These are phyloP conservation scores for Agrilus planipennis DNA, from an alignment of 1,140 invertebrate genomes.

Conservation along the genomic window DNA sequence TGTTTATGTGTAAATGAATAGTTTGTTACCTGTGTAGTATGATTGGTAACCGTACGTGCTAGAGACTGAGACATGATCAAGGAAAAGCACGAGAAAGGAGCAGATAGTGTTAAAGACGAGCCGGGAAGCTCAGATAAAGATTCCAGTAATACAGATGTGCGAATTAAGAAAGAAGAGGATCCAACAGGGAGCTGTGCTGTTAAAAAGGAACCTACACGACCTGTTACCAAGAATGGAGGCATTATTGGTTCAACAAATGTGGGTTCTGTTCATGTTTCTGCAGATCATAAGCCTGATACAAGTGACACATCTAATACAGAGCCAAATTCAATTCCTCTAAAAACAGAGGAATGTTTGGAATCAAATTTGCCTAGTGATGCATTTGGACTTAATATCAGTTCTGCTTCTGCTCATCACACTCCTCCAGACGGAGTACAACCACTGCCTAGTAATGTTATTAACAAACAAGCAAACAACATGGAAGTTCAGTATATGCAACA, in stretches of 20 bases:
- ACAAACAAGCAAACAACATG: conserved; percentile 67
- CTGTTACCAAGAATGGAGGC: conserved; percentile 31
- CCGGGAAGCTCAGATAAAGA: conserved; percentile 32
- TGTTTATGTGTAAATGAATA: conserved; percentile 21
- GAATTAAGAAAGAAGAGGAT: conserved; percentile 33
- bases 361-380: conserved; percentile 18
- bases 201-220: conserved; percentile 26
- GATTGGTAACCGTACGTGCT: conserved; percentile 27
- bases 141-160: conserved; percentile 23
- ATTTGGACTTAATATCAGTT: conserved; percentile 14
- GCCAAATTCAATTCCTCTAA: conserved; percentile 17
- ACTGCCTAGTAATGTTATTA: conserved; percentile 62
- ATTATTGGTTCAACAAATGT: conserved; percentile 33
- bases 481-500: conserved; percentile 84
- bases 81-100: conserved; percentile 34
- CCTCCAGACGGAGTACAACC: conserved; percentile 52
- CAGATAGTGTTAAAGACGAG: conserved; percentile 32
- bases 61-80: conserved; percentile 32
- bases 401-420: conserved; percentile 16
- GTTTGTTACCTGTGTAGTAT: conserved; percentile 27
- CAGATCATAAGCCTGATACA: conserved; percentile 25
- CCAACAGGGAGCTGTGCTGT: conserved; percentile 18
- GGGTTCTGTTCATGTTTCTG: conserved; percentile 28
- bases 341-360: conserved; percentile 22
- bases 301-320: conserved; percentile 21